Evolutionary conservation across 2,888 invertebrate species (phyloP), one percentile per base, ranked within the genome.

Genomic region (Papilio gigon): DNA sequence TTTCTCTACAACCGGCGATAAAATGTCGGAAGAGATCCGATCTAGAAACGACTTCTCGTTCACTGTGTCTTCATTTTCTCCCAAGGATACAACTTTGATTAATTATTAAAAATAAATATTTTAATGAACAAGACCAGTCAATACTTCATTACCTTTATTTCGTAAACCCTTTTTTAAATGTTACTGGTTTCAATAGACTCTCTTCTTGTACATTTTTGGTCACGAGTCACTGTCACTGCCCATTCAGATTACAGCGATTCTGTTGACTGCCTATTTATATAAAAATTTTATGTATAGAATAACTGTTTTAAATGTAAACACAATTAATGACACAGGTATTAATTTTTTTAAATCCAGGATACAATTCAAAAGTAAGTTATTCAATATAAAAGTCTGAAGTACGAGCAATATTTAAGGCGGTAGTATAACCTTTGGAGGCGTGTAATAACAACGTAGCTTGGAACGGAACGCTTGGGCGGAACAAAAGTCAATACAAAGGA

Each of bases 1-100:
- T 89, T 89, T 85, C 75, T 72, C 78, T 74, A 37, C 74, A 74
- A 71, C 71, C 61, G 73, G 70, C 75, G 76, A 70, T 72, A 65
- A 69, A 69, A 14, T 73, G 74, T 76, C 72, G 73, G 70, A 71
- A 59, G 63, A 68, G 62, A 70, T 50, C 6, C 58, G 61, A 68
- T 67, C 71, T 68, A 72, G 71, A 70, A 68, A 70, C 71, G 62
- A 64, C 73, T 73, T 17, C 8, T 20, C 20, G 58, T 63, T 64
- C 37, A 62, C 17, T 40, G 12, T 33, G 8, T 58, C 17, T 53
- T 50, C 22, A 44, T 22, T 61, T 37, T 42, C 8, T 25, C 40
- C 0, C 59, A 59, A 37, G 40, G 40, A 60, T 40, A 60, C 8
- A 25, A 40, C 35, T 33, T 35, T 2, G 20, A 33, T 11, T 20